These are phyloP conservation scores for Miltochrista miniata DNA, from an alignment of 2,888 invertebrate genomes.

Conservation along the genomic window DNA sequence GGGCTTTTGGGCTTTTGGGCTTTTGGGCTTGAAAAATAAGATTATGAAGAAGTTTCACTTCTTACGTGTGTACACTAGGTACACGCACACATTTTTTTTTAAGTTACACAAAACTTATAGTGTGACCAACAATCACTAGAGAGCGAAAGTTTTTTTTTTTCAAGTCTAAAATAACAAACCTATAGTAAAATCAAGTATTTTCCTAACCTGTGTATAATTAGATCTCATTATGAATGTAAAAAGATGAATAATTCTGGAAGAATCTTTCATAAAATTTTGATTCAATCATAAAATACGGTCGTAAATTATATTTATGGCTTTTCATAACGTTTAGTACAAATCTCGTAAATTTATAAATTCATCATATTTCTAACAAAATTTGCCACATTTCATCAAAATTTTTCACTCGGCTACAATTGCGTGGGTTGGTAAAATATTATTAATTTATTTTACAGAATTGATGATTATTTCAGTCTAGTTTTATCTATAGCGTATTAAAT, in stretches of 20 bases:
- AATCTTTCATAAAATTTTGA: neutral
- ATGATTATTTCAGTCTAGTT: neutral
- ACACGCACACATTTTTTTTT: too few species aligned
- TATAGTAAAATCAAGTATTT: too few species aligned
- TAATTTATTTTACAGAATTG: neutral
- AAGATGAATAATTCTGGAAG: neutral
- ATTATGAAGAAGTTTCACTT: too few species aligned
- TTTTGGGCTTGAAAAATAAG: too few species aligned
- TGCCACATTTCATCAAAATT: neutral
- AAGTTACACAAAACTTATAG: too few species aligned
- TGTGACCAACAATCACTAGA: too few species aligned
- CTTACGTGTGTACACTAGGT: too few species aligned
- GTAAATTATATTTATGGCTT: constrained; percentile 2
- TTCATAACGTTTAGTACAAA: neutral
- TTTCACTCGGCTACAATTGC: neutral
- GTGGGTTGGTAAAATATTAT: neutral
- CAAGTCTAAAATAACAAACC: too few species aligned
- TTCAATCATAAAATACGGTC: neutral
- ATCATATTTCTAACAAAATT: neutral
- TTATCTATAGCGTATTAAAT: too few species aligned
- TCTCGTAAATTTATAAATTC: neutral
- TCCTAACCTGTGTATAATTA: too few species aligned
- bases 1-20: too few species aligned
- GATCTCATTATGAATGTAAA: neutral
- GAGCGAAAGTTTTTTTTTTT: neutral